Percentiles rank a stretch among this genome's conserved stretches.
Evolutionary conservation across 2,888 invertebrate species (phyloP).

Genomic region (Hypercompe scribonia): DNA sequence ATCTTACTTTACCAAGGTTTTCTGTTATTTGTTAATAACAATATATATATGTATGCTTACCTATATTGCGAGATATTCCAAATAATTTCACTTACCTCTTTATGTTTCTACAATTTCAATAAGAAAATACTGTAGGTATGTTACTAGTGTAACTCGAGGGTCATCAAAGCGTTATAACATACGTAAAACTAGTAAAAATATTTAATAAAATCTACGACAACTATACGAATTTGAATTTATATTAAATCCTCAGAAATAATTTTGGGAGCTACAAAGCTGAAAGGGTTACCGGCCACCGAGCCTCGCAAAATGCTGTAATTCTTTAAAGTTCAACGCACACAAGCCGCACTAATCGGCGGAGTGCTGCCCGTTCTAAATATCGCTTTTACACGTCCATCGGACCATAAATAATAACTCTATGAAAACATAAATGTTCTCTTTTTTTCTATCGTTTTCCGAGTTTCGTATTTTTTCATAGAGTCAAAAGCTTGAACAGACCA

Average conservation of each 20-base stretch:
- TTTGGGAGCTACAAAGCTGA: slow-evolving; percentile 81
- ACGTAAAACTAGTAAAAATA: slow-evolving; percentile 52
- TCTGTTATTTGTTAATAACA: slow-evolving; percentile 13
- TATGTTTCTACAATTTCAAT: slow-evolving; percentile 34
- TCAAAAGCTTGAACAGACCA: slow-evolving; percentile 87
- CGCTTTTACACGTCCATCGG: slow-evolving; percentile 83
- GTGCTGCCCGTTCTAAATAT: slow-evolving; percentile 83
- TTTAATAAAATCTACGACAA: slow-evolving; percentile 54
- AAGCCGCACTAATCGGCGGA: slow-evolving; percentile 82
- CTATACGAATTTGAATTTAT: slow-evolving; percentile 63
- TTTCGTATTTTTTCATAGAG: slow-evolving; percentile 85
- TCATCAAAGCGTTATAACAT: slow-evolving; percentile 59
- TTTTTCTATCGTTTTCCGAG: slow-evolving; percentile 84
- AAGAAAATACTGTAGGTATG: slow-evolving; percentile 34
- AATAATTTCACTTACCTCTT: slow-evolving; percentile 20
- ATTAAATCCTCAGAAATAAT: slow-evolving; percentile 75
- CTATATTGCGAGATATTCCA: slow-evolving; percentile 14
- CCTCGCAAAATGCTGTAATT: slow-evolving; percentile 68
- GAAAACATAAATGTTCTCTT: slow-evolving; percentile 86
- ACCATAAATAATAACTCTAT: slow-evolving; percentile 86
- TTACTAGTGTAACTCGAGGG: slow-evolving; percentile 38
- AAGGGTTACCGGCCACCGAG: slow-evolving; percentile 72
- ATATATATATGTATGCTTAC: background rate
- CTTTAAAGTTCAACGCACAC: slow-evolving; percentile 67
- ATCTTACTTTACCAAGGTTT: slow-evolving; percentile 45